phyloP scores from a whole-genome alignment of 2,888 invertebrate species.

The Sesia apiformis region DNA sequence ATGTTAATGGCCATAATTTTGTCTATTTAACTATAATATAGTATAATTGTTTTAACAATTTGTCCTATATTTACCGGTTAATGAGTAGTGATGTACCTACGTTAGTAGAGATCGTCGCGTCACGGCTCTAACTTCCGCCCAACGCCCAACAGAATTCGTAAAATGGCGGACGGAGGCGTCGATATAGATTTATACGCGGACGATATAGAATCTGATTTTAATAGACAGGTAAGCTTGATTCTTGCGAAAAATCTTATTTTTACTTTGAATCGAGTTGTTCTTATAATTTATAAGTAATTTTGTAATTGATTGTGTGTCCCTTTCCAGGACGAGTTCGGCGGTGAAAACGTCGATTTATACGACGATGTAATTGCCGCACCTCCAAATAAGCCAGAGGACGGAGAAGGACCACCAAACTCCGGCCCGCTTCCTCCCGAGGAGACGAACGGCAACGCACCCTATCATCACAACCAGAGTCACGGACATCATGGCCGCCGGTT shows the following conservation, averaged over 20 bases:
- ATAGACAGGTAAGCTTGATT: constrained; percentile 49
- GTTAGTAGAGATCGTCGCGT: too few species aligned
- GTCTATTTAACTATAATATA: too few species aligned
- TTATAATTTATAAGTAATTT: neutral
- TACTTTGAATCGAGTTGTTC: neutral
- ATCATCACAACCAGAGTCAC: constrained; percentile 82
- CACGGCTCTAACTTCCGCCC: neutral
- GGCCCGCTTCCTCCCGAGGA: constrained; percentile 75
- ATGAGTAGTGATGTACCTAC: too few species aligned
- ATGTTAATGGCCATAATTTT: too few species aligned
- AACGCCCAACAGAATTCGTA: constrained; percentile 25
- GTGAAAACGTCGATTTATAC: constrained; percentile 93
- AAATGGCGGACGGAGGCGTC: constrained; percentile 94
- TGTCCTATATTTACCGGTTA: too few species aligned
- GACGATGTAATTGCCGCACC: constrained; percentile 95
- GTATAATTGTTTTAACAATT: too few species aligned
- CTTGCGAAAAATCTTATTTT: neutral
- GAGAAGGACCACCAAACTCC: constrained; percentile 73
- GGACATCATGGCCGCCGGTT: constrained; percentile 87
- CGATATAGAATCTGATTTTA: constrained; percentile 96
- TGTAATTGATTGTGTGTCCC: neutral
- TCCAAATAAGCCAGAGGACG: constrained; percentile 75
- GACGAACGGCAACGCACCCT: constrained; percentile 79
- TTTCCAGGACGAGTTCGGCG: constrained; percentile 85
- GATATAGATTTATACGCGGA: constrained; percentile 98